phyloP scores from a whole-genome alignment of 2,797 vertebrate species.

The Halcyon leucocephala region DNA sequence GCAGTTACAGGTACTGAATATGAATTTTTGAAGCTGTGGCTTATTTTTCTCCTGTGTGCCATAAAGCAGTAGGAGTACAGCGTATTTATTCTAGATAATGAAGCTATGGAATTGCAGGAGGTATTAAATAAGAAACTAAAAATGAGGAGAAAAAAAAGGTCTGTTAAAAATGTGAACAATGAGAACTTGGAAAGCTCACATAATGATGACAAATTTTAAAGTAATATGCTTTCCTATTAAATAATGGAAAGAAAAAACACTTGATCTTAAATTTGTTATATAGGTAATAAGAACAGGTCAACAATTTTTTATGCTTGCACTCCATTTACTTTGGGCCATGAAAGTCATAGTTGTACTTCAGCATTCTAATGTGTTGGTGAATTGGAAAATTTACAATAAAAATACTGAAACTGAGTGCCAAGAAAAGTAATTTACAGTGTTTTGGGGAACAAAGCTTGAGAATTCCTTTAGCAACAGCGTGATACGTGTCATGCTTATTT shows the following conservation, averaged over 20 bases:
- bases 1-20: not conserved
- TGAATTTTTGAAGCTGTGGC: conserved; percentile 3
- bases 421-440: not conserved
- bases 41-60: conserved; percentile 14
- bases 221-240: not conserved
- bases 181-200: not conserved
- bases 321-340: not conserved
- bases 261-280: not conserved
- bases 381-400: not conserved
- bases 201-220: conserved; percentile 4
- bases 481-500: not conserved
- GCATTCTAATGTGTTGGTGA: not conserved
- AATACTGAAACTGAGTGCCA: not conserved
- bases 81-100: conserved; percentile 38
- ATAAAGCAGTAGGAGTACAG: conserved; percentile 4
- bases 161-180: not conserved
- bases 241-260: not conserved
- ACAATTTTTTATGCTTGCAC: not conserved
- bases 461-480: not conserved
- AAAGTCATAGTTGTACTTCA: not conserved
- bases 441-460: not conserved
- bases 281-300: not conserved
- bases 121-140: conserved; percentile 15
- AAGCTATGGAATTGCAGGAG: conserved; percentile 19
- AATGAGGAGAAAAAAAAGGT: not conserved